Conservation (phyloP, 2,888 invertebrate species). For the Macrostomum cliftonense region DNA sequence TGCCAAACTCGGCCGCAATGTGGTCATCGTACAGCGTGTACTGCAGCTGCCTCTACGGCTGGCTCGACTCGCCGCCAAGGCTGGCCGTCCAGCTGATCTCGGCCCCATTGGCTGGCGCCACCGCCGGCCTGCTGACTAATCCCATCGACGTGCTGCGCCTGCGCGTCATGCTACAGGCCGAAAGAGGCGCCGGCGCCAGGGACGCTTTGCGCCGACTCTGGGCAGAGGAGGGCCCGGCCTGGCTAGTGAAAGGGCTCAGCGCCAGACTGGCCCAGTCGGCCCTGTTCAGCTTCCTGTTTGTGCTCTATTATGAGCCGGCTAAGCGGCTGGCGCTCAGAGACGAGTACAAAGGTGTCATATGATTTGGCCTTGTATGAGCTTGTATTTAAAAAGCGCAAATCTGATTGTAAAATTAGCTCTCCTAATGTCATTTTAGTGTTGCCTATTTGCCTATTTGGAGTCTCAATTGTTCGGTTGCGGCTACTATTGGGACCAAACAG, state of each 20-base stretch:
- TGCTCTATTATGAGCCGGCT: slow-evolving; percentile 83
- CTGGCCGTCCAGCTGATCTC: slow-evolving; percentile 69
- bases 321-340: slow-evolving; percentile 74
- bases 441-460: no score
- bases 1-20: no score
- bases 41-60: no score
- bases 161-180: slow-evolving; percentile 46
- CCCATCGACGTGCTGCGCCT: slow-evolving; percentile 76
- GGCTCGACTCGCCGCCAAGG: slow-evolving; percentile 46
- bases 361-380: no score
- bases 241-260: slow-evolving; percentile 75
- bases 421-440: no score
- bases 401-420: no score
- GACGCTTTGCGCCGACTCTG: slow-evolving; percentile 60
- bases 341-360: slow-evolving; percentile 53
- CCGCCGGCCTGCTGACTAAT: slow-evolving; percentile 67
- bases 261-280: slow-evolving; percentile 77
- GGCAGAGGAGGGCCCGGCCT: slow-evolving; percentile 61
- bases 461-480: no score
- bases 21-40: no score
- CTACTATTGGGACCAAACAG: no score
- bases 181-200: no score
- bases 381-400: no score
- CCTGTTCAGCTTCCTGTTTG: slow-evolving; percentile 78
- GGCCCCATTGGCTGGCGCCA: slow-evolving; percentile 75